Conservation (phyloP, 1,140 invertebrate species). For the Bathynomus jamesi region DNA sequence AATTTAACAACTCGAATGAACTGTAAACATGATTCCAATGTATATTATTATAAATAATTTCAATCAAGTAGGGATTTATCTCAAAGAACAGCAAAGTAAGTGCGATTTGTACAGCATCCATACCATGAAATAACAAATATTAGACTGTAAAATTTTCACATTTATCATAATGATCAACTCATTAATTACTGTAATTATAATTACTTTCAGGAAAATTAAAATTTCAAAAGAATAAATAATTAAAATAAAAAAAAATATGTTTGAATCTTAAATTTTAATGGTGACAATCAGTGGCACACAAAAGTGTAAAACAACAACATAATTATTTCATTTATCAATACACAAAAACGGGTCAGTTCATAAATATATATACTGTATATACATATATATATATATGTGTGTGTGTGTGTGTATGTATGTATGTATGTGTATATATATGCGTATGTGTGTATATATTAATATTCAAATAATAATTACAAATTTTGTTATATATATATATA, state of each 20-base stretch:
- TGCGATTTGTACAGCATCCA: too few relatives aligned
- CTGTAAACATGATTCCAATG: too few relatives aligned
- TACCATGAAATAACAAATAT: too few relatives aligned
- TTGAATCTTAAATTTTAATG: not conserved
- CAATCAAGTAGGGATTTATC: too few relatives aligned
- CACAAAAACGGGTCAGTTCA: too few relatives aligned
- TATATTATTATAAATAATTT: too few relatives aligned
- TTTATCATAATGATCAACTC: too few relatives aligned
- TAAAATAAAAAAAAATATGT: not conserved
- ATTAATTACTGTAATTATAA: too few relatives aligned
- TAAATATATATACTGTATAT: not conserved
- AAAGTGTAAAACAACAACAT: too few relatives aligned
- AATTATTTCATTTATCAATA: not conserved
- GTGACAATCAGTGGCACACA: not conserved
- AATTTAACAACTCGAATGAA: too few relatives aligned
- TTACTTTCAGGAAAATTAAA: not conserved
- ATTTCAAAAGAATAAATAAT: not conserved
- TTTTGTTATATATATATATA: constrained; percentile 24
- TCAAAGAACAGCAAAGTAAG: too few relatives aligned
- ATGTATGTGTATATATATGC: constrained; percentile 16
- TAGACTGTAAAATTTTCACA: too few relatives aligned
- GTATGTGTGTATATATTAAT: constrained; percentile 3
- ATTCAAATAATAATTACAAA: constrained; percentile 10
- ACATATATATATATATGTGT: constrained; percentile 12
- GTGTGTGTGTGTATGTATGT: not conserved